phyloP scores from a whole-genome alignment of 2,113 vertebrate genomes.

The Scolopax mira region DNA sequence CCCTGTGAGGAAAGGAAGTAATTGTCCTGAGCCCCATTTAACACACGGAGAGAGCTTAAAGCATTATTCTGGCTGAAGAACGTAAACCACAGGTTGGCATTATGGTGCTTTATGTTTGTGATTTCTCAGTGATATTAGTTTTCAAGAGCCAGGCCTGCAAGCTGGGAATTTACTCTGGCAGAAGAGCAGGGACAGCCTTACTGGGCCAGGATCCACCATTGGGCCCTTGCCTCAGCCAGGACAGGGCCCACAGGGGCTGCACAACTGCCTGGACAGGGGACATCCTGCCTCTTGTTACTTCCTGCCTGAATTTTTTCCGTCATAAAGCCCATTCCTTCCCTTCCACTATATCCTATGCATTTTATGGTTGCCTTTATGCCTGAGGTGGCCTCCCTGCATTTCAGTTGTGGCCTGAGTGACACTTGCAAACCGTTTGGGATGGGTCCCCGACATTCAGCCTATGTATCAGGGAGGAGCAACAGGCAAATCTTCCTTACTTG shows the following conservation, averaged over 20 bases:
- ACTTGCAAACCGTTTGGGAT: not conserved
- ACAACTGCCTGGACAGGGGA: not conserved
- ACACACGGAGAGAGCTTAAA: not conserved
- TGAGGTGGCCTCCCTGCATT: not conserved
- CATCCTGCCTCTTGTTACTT: not conserved
- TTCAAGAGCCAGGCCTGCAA: not conserved
- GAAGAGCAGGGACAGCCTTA: not conserved
- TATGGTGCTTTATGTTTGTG: not conserved
- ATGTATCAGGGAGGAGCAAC: not conserved
- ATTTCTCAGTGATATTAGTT: not conserved
- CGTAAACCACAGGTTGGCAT: fast-evolving
- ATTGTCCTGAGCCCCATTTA: not conserved
- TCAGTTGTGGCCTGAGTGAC: not conserved
- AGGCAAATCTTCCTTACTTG: not conserved
- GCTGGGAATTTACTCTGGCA: not conserved
- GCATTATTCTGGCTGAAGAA: not conserved
- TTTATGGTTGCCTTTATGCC: not conserved
- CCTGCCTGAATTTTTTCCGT: not conserved
- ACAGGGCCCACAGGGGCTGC: too few relatives aligned
- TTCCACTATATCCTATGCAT: not conserved
- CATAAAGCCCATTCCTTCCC: not conserved
- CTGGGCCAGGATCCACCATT: fast-evolving
- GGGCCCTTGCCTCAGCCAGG: fast-evolving
- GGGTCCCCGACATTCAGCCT: not conserved
- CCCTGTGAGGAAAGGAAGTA: constrained; percentile 7